These are phyloP conservation scores for Ectemnius lituratus DNA, from an alignment of 2,888 invertebrate species.

Conservation along the genomic window DNA sequence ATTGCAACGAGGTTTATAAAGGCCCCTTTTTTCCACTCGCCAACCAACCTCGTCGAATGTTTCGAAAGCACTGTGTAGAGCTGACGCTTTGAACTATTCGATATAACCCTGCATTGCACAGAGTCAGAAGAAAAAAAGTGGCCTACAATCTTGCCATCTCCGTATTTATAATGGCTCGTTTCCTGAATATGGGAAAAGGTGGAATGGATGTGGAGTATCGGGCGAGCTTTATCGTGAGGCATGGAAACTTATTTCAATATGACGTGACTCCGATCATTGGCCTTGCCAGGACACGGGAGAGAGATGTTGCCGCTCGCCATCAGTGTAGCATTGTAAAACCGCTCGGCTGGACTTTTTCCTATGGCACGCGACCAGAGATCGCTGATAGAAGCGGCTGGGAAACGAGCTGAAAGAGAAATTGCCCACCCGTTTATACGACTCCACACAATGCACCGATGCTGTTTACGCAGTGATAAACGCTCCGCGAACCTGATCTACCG, in stretches of 20 bases:
- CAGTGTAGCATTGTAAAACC: constrained; percentile 6
- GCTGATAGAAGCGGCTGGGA: constrained; percentile 21
- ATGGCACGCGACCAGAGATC: constrained; percentile 45
- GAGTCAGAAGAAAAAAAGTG: too few species aligned
- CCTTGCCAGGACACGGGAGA: constrained; percentile 8
- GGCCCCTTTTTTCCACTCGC: too few species aligned
- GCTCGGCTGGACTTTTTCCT: constrained; percentile 13
- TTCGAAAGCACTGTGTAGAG: too few species aligned
- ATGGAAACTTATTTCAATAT: constrained; percentile 25
- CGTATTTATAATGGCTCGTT: too few species aligned
- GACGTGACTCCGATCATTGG: constrained; percentile 41
- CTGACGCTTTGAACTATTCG: too few species aligned
- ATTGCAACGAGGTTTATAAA: too few species aligned
- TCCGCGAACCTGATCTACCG: constrained; percentile 30
- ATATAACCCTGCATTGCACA: too few species aligned
- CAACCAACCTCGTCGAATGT: too few species aligned
- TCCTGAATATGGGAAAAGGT: too few species aligned
- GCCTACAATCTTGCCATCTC: too few species aligned
- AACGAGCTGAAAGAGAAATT: constrained; percentile 33
- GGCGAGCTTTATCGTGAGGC: constrained; percentile 20
- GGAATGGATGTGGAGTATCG: too few species aligned
- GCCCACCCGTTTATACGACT: constrained; percentile 35
- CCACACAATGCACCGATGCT: constrained; percentile 25
- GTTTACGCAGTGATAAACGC: constrained; percentile 45
- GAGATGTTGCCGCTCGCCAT: too few species aligned